Evolutionary conservation across 1,140 invertebrate genomes (phyloP).

Genomic region (Drosophila suzukii): DNA sequence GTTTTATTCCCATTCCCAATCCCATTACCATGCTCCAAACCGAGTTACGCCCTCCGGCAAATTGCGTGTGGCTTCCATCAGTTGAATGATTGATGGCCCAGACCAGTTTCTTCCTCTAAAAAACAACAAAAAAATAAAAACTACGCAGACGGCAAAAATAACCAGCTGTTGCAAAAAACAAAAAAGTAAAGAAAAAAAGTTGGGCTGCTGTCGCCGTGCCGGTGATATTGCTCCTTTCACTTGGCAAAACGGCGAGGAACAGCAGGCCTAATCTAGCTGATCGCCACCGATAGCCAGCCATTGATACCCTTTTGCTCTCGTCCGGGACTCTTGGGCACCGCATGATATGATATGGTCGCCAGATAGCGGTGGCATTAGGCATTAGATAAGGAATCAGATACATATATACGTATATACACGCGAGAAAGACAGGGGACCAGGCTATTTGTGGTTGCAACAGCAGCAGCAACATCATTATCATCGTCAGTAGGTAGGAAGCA

Average conservation of each 20-base stretch:
- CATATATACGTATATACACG: constrained; percentile 25
- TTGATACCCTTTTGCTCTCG: constrained; percentile 61
- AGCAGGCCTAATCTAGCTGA: constrained; percentile 47
- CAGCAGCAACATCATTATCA: constrained; percentile 32
- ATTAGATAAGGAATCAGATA: constrained; percentile 82
- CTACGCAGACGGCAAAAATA: constrained; percentile 4
- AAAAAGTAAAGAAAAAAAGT: constrained; percentile 1
- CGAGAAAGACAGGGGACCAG: constrained; percentile 34
- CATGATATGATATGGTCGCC: constrained; percentile 57
- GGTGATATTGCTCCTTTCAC: constrained; percentile 36
- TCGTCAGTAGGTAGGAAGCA: constrained; percentile 28
- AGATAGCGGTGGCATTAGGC: constrained; percentile 80
- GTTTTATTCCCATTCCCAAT: constrained; percentile 28
- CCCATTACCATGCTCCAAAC: constrained; percentile 37
- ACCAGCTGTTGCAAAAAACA: constrained; percentile 46
- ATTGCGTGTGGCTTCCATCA: constrained; percentile 55
- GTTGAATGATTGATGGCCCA: constrained; percentile 52
- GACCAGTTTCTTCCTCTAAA: constrained; percentile 22
- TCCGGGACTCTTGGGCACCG: not conserved
- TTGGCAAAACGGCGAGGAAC: constrained; percentile 19
- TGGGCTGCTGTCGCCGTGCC: constrained; percentile 8
- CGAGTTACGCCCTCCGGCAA: constrained; percentile 49
- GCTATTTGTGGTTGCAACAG: constrained; percentile 33
- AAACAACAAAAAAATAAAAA: not conserved
- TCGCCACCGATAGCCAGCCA: constrained; percentile 36